Evolutionary conservation across 2,113 vertebrate genomes (phyloP).

Genomic region (Bombycilla garrulus): DNA sequence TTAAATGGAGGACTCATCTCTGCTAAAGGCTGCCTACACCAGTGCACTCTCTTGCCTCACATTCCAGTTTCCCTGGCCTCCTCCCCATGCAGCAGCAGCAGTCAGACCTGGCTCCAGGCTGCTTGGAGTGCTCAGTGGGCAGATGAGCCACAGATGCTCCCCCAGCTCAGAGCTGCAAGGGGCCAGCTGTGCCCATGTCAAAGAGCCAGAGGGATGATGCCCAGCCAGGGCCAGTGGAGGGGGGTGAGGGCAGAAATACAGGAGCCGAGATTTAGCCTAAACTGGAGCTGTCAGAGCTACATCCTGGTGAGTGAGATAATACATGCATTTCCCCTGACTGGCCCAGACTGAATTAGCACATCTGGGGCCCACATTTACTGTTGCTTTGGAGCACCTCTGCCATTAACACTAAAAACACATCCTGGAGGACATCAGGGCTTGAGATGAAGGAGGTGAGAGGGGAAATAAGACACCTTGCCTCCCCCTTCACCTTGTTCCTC

Average conservation of each 20-base stretch:
- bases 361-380: slow-evolving; percentile 50
- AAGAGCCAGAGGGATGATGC: background rate
- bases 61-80: background rate
- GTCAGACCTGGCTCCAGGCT: background rate
- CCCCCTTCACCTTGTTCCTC: slow-evolving; percentile 28
- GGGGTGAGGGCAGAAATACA: background rate
- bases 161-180: background rate
- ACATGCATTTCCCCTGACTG: background rate
- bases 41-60: background rate
- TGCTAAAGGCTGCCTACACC: background rate
- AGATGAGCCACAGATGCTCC: background rate
- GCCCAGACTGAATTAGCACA: slow-evolving; percentile 17
- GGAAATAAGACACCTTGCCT: slow-evolving; percentile 66
- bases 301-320: background rate
- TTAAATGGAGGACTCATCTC: background rate
- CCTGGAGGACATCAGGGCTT: slow-evolving; percentile 23
- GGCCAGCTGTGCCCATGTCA: background rate
- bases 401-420: slow-evolving; percentile 49
- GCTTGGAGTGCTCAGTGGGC: background rate
- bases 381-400: background rate
- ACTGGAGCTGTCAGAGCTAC: background rate
- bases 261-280: background rate
- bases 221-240: background rate
- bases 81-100: background rate
- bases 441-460: slow-evolving; percentile 58